Percentiles rank a stretch among this genome's conserved stretches.
These are phyloP conservation scores for Onchidella celtica DNA, from an alignment of 2,888 invertebrate genomes.

Conservation along the genomic window DNA sequence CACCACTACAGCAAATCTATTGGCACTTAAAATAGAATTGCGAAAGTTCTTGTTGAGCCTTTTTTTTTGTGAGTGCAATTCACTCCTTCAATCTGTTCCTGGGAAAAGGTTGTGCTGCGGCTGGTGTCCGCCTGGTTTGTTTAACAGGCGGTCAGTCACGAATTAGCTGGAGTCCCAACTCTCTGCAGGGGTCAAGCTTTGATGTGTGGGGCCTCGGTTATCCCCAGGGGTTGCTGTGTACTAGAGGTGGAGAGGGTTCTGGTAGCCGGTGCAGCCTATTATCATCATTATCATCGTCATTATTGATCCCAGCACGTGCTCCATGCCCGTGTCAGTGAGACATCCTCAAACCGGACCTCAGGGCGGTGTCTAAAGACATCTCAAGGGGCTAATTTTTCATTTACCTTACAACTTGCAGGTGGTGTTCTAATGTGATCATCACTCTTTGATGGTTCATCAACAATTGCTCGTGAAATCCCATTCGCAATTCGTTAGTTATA, in stretches of 20 bases:
- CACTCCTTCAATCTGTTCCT: neutral
- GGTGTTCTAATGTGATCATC: neutral
- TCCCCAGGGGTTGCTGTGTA: neutral
- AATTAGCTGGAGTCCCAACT: neutral
- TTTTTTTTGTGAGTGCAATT: neutral
- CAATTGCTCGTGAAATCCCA: neutral
- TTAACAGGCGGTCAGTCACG: neutral
- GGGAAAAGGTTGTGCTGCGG: neutral
- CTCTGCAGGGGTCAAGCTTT: neutral
- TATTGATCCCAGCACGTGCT: neutral
- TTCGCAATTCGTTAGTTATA: too few relatives aligned
- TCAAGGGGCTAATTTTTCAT: neutral
- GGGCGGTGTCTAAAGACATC: too few relatives aligned
- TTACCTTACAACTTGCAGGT: neutral
- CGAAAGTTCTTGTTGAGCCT: too few relatives aligned
- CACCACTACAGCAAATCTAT: too few relatives aligned
- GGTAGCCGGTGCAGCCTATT: neutral
- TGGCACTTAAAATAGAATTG: too few relatives aligned
- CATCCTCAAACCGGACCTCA: too few relatives aligned
- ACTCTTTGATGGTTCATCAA: neutral
- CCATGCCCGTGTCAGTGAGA: too few relatives aligned
- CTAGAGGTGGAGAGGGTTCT: neutral
- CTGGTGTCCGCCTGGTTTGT: neutral
- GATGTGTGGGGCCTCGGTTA: neutral
- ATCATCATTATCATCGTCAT: slow-evolving; percentile 5